phyloP scores from a whole-genome alignment of 2,797 vertebrate species.

The Sciurus carolinensis region DNA sequence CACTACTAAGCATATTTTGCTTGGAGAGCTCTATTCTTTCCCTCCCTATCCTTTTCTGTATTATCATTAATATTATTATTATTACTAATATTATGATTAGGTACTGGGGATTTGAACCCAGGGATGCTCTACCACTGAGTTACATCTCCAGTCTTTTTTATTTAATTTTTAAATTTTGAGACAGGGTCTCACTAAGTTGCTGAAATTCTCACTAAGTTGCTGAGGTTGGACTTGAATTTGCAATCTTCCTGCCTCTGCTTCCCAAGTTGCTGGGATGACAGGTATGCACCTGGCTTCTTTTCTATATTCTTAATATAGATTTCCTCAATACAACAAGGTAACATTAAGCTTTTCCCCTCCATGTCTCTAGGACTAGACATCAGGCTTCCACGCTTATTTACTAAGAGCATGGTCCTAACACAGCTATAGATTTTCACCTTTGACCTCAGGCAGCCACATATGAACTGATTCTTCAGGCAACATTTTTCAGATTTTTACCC shows the following conservation, averaged over 20 bases:
- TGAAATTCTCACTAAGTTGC: no score
- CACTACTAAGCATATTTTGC: not conserved
- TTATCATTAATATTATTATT: no score
- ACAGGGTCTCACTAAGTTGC: no score
- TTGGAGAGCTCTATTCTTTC: not conserved
- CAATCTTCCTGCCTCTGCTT: no score
- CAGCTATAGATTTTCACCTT: not conserved
- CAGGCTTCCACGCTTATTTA: not conserved
- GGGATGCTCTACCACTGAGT: no score
- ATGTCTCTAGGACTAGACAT: not conserved
- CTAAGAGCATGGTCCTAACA: not conserved
- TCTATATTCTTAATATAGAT: not conserved
- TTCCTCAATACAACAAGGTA: slow-evolving; percentile 29
- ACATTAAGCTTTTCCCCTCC: not conserved
- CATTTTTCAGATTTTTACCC: slow-evolving; percentile 3
- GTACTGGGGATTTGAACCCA: no score
- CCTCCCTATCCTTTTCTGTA: not conserved
- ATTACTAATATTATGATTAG: no score
- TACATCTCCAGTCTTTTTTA: no score
- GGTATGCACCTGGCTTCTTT: no score
- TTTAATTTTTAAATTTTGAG: no score
- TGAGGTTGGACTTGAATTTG: no score
- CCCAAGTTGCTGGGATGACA: no score
- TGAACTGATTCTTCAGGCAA: not conserved
- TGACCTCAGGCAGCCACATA: not conserved